Evolutionary conservation across 2,888 invertebrate species (phyloP).

Genomic region (Thysanoteuthis rhombus): DNA sequence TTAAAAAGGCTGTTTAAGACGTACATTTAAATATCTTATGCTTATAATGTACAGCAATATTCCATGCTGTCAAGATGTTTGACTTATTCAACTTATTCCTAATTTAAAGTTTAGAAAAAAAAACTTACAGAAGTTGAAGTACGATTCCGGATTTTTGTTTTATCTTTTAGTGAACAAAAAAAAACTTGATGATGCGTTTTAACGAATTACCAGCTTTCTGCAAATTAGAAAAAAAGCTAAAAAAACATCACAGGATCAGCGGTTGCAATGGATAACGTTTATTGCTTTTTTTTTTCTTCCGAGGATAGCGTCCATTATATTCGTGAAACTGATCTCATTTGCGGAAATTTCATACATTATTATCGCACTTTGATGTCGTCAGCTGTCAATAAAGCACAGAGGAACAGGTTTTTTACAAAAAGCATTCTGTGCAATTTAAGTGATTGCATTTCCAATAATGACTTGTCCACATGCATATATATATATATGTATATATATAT

Average conservation of each 20-base stretch:
- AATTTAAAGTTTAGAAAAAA: background rate
- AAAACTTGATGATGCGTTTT: background rate
- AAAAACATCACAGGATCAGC: no score
- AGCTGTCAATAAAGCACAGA: background rate
- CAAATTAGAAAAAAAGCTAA: background rate
- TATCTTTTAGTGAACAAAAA: background rate
- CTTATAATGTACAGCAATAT: no score
- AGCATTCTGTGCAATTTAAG: background rate
- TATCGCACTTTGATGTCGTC: background rate
- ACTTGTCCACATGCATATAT: background rate
- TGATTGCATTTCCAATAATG: background rate
- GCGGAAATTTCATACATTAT: background rate
- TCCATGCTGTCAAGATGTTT: no score
- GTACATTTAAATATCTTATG: no score
- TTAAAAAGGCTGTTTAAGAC: no score
- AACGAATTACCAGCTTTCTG: background rate
- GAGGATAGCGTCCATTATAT: background rate
- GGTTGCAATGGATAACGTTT: background rate
- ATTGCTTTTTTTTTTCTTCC: background rate
- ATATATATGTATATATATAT: background rate
- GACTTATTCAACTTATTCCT: no score
- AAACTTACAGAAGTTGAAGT: background rate
- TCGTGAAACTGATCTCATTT: background rate
- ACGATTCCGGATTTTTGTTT: background rate
- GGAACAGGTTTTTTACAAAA: background rate